Evolutionary conservation across 2,113 vertebrate species (phyloP), one percentile per base, ranked within the genome.

Genomic region (Felis chaus): DNA sequence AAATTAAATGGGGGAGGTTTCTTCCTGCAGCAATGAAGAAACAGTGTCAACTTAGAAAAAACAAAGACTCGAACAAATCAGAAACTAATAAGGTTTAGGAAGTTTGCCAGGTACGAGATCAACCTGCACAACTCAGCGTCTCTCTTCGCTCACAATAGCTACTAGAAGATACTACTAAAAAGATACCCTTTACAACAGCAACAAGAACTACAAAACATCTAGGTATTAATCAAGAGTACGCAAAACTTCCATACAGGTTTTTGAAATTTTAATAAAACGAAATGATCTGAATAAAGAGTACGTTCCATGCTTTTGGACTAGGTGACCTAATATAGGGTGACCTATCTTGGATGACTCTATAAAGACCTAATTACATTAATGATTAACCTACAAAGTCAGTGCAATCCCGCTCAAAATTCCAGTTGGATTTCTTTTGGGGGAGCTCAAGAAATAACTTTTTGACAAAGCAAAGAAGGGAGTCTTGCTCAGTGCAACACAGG

Each of bases 301-400:
- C 19, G 12, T 33, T 27, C 68, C 33, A 29, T 61, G 33, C 69
- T 91, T 83, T 81, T 68, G 39, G 55, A 36, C 19, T 9, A 7
- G 41, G 45, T 82, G 55, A 57, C 48, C 21, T n/a, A 45, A 27
- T n/a, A 84, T 0, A 82, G 10, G 68, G 41, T 89, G 61, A 18
- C 23, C 63, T 78, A 21, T 16, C 79, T 68, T 85, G 68, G 48
- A 68, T 79, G 71, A n/a, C 39, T 94, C 57, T 80, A 91, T 92
- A 63, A 94, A 94, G 55, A 79, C 15, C 84, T 92, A 93, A 83
- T 41, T 57, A 55, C 78, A 66, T 88, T 36, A 94, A 91, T 2
- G 33, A 91, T 69, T 83, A 85, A 86, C 33, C 68, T 39, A 68
- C 16, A 86, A 45, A 69, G 48, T 83, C 36, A 86, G 87, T 66